phyloP scores from a whole-genome alignment of 2,113 vertebrate species.

The Bettongia penicillata region DNA sequence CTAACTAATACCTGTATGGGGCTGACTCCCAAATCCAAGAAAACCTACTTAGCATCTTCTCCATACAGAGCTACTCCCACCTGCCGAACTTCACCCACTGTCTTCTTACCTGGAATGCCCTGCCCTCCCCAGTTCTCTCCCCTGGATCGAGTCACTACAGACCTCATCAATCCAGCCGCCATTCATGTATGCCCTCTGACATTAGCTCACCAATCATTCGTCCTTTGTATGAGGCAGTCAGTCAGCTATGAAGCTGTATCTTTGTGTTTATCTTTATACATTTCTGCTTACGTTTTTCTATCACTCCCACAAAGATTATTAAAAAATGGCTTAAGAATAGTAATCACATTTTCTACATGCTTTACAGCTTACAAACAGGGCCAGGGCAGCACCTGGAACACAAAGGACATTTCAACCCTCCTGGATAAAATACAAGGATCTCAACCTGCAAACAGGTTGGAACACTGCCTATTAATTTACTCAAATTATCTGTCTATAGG shows the following conservation, averaged over 20 bases:
- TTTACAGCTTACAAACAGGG: constrained; percentile 24
- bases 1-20: background rate
- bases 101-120: background rate
- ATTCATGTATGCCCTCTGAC: background rate
- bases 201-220: constrained; percentile 44
- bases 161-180: constrained; percentile 8
- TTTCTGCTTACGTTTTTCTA: constrained; percentile 29
- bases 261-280: background rate
- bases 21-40: background rate
- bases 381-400: constrained; percentile 26
- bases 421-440: constrained; percentile 62
- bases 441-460: constrained; percentile 49
- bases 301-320: constrained; percentile 38
- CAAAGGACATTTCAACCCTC: constrained; percentile 24
- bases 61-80: background rate
- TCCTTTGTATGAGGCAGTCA: constrained; percentile 1
- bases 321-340: constrained; percentile 39
- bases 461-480: constrained; percentile 56
- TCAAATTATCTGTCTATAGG: constrained; percentile 37
- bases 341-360: constrained; percentile 24
- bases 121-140: background rate
- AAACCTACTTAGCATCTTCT: background rate
- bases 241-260: background rate
- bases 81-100: background rate
- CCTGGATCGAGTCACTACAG: background rate